Evolutionary conservation across 2,113 vertebrate species (phyloP).

Genomic region (Isurus oxyrinchus): DNA sequence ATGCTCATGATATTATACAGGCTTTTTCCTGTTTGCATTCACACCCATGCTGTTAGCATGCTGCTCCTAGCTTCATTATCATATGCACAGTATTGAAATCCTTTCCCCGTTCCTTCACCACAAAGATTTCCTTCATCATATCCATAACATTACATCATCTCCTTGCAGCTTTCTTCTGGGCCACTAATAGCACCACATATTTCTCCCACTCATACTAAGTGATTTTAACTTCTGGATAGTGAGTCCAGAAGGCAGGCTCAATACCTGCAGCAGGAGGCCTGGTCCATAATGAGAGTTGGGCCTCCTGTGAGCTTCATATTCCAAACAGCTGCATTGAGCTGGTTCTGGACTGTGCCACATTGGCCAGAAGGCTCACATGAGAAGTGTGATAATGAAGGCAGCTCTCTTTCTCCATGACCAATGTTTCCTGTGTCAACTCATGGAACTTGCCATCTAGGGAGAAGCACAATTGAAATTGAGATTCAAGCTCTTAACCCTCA

Average conservation of each 20-base stretch:
- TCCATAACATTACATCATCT: conserved; percentile 8
- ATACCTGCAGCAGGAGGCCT: not conserved
- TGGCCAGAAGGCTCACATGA: not conserved
- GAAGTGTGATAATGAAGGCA: not conserved
- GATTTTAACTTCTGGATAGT: not conserved
- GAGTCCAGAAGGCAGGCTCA: not conserved
- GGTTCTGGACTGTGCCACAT: too few species aligned
- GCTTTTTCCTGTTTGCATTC: not conserved
- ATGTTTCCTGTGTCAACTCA: not conserved
- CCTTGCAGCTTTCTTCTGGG: not conserved
- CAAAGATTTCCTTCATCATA: not conserved
- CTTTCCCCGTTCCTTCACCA: not conserved
- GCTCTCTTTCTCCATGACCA: not conserved
- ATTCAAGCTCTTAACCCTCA: not conserved
- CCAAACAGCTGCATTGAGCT: too few species aligned
- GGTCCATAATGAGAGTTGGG: not conserved
- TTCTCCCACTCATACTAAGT: not conserved
- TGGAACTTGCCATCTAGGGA: not conserved
- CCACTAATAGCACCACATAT: not conserved
- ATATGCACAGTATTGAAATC: not conserved
- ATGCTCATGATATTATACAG: not conserved
- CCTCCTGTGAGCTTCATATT: not conserved
- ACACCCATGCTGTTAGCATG: conserved; percentile 17
- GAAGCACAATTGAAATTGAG: too few species aligned
- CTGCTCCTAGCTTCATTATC: not conserved